Base-by-base conservation (phyloP, 2,113 vertebrate species). In the Corythoichthys haematopterus region DNA sequence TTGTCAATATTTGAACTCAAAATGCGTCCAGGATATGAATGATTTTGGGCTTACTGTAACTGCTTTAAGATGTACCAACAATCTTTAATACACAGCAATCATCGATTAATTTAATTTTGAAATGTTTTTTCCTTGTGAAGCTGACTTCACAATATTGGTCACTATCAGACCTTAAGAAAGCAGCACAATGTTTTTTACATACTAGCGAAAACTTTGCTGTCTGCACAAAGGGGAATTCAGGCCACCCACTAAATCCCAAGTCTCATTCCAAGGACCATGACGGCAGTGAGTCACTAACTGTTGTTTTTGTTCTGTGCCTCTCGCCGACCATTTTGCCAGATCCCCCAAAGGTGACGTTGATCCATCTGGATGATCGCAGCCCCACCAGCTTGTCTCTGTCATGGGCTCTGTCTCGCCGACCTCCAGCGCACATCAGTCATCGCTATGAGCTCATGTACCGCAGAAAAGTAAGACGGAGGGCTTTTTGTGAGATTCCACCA, bases 391-490 rank as follows among this genome's bases (percentile, higher is more conserved):
- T 99, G 76, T 89, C 85, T 36, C 83, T 99, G 45, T 94, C 96
- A 76, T 98, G 96, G 97, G 90, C 88, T 0, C 90, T 97, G 69
- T 94, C 95, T 1, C 90, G 69, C 0, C 88, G 92, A 1, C 92
- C 93, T 82, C 91, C 91, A 68, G 92, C 90, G 70, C 92, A 94
- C 0, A 91, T 93, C 81, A 92, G 81, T 89, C 88, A 89, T 64
- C 94, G 93, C 77, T 99, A 96, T 0, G 95, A 99, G 83, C 93
- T 99, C 83, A 98, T 95, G 91, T 98, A 97, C 91, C 95, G 93
- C 81, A 94, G 94, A 85, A 98, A 98, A 94, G 97, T 98, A 88
- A 63, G 81, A 68, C n/a, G 0, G 51, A 57, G 35, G 7, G 50
- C 62, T 75, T 68, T 69, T 58, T 62, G 55, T 13, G 28, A 35